Evolutionary conservation across 1,140 invertebrate genomes (phyloP).

Genomic region (Calosoma granatense): DNA sequence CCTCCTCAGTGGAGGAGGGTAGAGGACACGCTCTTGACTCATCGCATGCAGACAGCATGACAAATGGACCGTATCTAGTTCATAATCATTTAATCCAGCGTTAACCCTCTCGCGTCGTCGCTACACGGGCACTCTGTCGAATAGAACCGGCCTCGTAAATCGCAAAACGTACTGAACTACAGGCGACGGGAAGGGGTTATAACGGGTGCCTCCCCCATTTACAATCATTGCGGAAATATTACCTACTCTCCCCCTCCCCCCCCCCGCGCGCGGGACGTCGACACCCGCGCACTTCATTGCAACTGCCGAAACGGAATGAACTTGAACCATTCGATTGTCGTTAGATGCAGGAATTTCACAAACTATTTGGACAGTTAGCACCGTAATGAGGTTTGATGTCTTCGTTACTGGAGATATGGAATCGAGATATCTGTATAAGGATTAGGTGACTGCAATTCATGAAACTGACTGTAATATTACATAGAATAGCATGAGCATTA

Average conservation of each 20-base stretch:
- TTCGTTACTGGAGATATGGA: too few species aligned
- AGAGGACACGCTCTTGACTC: neutral
- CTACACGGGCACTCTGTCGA: slow-evolving; percentile 4
- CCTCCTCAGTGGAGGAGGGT: neutral
- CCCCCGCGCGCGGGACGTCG: neutral
- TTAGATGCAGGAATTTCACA: neutral
- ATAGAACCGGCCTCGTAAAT: neutral
- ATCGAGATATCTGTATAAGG: too few species aligned
- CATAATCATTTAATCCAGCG: slow-evolving; percentile 30
- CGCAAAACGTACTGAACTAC: neutral
- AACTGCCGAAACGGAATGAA: neutral
- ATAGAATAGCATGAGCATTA: too few species aligned
- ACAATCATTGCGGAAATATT: slow-evolving; percentile 1
- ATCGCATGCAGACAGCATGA: slow-evolving; percentile 24
- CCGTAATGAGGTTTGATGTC: neutral
- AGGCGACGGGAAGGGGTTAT: neutral
- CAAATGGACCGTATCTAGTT: slow-evolving; percentile 30
- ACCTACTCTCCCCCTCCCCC: neutral
- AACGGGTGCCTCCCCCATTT: neutral
- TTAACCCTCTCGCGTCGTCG: slow-evolving; percentile 30
- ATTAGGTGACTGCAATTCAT: too few species aligned
- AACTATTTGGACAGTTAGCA: neutral
- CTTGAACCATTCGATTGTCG: neutral
- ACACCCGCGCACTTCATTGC: neutral
- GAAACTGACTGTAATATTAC: too few species aligned